Conservation (phyloP, 1,140 invertebrate species). For the Babylonia areolata region DNA sequence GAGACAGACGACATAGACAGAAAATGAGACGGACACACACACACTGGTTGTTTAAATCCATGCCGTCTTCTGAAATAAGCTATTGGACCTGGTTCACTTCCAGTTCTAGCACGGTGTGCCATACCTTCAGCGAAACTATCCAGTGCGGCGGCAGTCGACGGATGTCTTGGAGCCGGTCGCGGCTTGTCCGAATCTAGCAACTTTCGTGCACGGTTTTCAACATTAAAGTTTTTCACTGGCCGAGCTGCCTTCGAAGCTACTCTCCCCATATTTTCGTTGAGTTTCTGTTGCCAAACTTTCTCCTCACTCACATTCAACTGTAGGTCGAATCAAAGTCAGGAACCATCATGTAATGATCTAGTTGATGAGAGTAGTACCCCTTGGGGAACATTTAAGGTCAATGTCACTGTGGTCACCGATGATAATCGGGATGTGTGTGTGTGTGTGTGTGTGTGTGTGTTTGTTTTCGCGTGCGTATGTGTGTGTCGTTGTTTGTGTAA, state of each 20-base stretch:
- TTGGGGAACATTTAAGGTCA: not conserved
- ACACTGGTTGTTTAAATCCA: too few relatives aligned
- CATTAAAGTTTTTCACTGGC: slow-evolving; percentile 32
- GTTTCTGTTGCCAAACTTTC: not conserved
- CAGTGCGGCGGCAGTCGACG: slow-evolving; percentile 20
- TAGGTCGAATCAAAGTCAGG: slow-evolving; percentile 32
- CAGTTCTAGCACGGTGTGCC: too few relatives aligned
- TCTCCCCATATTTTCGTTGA: slow-evolving; percentile 3
- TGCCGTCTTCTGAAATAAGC: too few relatives aligned
- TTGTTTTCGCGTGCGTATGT: not conserved
- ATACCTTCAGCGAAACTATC: slow-evolving; percentile 6
- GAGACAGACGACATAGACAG: too few relatives aligned
- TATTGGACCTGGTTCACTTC: too few relatives aligned
- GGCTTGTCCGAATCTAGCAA: slow-evolving; percentile 14
- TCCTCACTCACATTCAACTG: not conserved
- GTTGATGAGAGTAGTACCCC: not conserved
- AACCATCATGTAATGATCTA: not conserved
- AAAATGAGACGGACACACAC: too few relatives aligned
- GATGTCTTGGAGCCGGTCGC: slow-evolving; percentile 31
- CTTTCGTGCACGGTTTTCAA: slow-evolving; percentile 28
- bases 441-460: too few relatives aligned
- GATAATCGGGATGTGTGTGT: too few relatives aligned
- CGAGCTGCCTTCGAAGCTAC: slow-evolving; percentile 14
- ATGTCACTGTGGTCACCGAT: too few relatives aligned
- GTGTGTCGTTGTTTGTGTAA: not conserved